A percentile compares a stretch with the other conserved stretches of the same genome.
Conservation (phyloP, 2,888 invertebrate species). For the Campoplex capitator region DNA sequence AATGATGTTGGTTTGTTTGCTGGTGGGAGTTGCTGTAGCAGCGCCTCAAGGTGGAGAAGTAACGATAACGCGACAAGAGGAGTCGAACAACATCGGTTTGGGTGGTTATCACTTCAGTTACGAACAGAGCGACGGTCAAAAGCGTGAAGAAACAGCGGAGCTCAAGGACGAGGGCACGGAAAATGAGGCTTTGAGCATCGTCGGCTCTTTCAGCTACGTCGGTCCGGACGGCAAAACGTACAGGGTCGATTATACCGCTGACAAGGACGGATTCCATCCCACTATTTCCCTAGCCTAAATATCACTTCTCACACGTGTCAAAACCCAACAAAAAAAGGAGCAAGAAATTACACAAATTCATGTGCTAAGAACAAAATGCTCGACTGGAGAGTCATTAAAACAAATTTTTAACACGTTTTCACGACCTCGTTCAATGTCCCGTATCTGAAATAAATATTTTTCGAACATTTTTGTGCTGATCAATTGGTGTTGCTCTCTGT, state of each 20-base stretch:
- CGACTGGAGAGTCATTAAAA: background rate
- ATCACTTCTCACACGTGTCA: slow-evolving; percentile 37
- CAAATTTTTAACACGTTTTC: background rate
- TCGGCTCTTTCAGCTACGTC: slow-evolving; percentile 80
- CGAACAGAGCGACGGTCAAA: slow-evolving; percentile 83
- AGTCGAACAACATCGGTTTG: slow-evolving; percentile 82
- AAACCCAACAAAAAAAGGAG: background rate
- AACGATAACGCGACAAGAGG: slow-evolving; percentile 82
- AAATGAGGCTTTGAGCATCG: slow-evolving; percentile 80
- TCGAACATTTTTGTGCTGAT: background rate
- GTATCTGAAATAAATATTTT: slow-evolving; percentile 13
- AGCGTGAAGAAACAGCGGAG: slow-evolving; percentile 83
- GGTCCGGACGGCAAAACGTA: slow-evolving; percentile 82
- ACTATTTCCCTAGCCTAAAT: slow-evolving; percentile 79
- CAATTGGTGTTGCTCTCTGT: background rate
- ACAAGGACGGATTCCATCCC: slow-evolving; percentile 82
- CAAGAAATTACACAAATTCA: background rate
- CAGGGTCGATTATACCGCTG: slow-evolving; percentile 82
- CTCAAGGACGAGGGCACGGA: slow-evolving; percentile 82
- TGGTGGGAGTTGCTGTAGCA: slow-evolving; percentile 74
- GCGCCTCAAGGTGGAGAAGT: slow-evolving; percentile 80
- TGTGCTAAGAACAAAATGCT: background rate
- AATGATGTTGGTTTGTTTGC: slow-evolving; percentile 61
- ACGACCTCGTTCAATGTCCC: slow-evolving; percentile 1
- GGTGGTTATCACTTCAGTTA: slow-evolving; percentile 83